These are phyloP conservation scores for Charanyca ferruginea DNA, from an alignment of 2,888 invertebrate species.

Conservation along the genomic window DNA sequence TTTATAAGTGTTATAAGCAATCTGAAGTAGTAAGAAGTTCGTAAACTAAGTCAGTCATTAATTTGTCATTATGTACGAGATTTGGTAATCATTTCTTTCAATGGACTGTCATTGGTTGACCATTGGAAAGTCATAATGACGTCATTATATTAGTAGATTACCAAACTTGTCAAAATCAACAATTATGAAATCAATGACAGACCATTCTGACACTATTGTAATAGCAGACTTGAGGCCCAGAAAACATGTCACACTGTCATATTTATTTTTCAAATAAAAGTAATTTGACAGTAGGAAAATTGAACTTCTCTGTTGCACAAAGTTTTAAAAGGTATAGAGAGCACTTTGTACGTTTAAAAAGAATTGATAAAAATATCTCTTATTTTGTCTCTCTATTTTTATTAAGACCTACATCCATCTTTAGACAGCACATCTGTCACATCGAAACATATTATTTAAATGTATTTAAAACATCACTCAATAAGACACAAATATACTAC, in stretches of 20 bases:
- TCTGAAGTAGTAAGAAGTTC: too few relatives aligned
- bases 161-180: too few relatives aligned
- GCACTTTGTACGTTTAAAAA: neutral
- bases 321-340: neutral
- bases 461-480: conserved; percentile 50
- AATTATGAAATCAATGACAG: too few relatives aligned
- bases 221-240: too few relatives aligned
- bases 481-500: conserved; percentile 28
- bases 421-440: conserved; percentile 45
- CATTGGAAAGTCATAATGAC: too few relatives aligned
- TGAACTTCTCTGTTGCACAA: neutral
- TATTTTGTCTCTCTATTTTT: neutral
- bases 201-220: too few relatives aligned
- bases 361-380: neutral
- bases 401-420: conserved; percentile 16
- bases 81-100: too few relatives aligned
- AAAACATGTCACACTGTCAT: neutral
- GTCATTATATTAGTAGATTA: too few relatives aligned
- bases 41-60: too few relatives aligned
- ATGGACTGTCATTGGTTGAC: too few relatives aligned
- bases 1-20: too few relatives aligned
- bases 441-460: conserved; percentile 44
- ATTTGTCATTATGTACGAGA: too few relatives aligned
- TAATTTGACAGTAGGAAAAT: neutral
- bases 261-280: neutral